Conservation (phyloP, 2,797 vertebrate genomes). For the Hozukius guyotensis region DNA sequence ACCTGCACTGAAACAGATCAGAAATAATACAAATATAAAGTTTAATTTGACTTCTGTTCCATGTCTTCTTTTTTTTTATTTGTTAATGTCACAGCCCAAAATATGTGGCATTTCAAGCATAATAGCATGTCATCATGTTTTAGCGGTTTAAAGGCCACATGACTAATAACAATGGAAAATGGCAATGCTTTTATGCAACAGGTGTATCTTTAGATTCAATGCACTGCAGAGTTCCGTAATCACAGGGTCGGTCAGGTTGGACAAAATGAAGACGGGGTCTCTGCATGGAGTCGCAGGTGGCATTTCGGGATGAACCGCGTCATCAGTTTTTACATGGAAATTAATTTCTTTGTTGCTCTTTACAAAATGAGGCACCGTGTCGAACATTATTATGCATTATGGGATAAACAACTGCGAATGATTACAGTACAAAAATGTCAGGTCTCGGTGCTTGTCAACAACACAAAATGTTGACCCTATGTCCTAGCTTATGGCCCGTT, state of each 20-base stretch:
- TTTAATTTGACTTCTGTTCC: slow-evolving; percentile 1
- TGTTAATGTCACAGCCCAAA: slow-evolving; percentile 54
- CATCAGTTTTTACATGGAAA: background rate
- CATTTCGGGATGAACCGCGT: background rate
- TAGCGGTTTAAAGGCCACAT: slow-evolving; percentile 35
- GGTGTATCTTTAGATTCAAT: slow-evolving; percentile 41
- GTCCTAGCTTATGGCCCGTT: background rate
- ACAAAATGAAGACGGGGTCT: slow-evolving; percentile 4
- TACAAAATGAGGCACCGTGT: background rate
- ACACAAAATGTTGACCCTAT: background rate
- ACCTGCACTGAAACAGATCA: background rate
- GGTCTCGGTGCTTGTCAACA: background rate
- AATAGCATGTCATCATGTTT: slow-evolving; percentile 42
- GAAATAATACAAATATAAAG: background rate
- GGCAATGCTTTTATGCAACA: slow-evolving; percentile 52
- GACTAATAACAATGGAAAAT: slow-evolving; percentile 48
- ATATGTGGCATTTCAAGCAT: slow-evolving; percentile 58
- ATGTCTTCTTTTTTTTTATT: slow-evolving; percentile 1
- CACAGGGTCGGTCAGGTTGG: slow-evolving; percentile 3
- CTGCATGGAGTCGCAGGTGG: background rate
- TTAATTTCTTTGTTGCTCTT: background rate
- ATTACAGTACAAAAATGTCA: background rate
- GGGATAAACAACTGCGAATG: background rate
- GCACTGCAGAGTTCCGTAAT: slow-evolving; percentile 21
- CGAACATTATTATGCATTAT: background rate